These are phyloP conservation scores for Stenoptilia bipunctidactyla DNA, from an alignment of 2,888 invertebrate species.

Conservation along the genomic window DNA sequence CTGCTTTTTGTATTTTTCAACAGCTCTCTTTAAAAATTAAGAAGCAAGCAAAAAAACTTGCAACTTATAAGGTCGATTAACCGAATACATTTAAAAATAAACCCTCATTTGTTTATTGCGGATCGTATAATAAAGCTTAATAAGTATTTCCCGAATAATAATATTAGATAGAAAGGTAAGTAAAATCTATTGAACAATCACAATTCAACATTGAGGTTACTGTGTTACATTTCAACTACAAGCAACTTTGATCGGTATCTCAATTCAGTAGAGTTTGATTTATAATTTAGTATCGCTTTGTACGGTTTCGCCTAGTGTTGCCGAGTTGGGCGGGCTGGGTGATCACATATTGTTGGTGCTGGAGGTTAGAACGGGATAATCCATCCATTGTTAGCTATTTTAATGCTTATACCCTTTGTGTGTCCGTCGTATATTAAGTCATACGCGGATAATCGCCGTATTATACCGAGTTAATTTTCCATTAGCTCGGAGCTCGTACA, in stretches of 20 bases:
- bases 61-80: too few species aligned
- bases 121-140: too few species aligned
- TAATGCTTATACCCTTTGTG: conserved; percentile 64
- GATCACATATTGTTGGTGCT: conserved; percentile 30
- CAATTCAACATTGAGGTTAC: conserved; percentile 1
- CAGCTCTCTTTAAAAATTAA: too few species aligned
- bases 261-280: not conserved
- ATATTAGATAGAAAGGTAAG: not conserved
- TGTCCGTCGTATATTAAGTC: conserved; percentile 60
- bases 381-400: conserved; percentile 62
- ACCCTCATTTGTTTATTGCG: too few species aligned
- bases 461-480: conserved; percentile 67
- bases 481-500: conserved; percentile 45
- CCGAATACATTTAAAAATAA: not conserved
- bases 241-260: not conserved
- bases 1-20: too few species aligned
- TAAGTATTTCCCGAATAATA: too few species aligned
- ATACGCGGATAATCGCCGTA: conserved; percentile 66
- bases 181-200: not conserved
- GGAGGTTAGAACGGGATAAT: conserved; percentile 58
- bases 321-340: conserved; percentile 25
- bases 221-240: not conserved
- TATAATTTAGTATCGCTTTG: not conserved
- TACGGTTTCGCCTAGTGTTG: not conserved
- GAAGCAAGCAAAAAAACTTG: too few species aligned